Base-by-base conservation (phyloP, 2,797 vertebrate species). In the Syngnathus acus region DNA sequence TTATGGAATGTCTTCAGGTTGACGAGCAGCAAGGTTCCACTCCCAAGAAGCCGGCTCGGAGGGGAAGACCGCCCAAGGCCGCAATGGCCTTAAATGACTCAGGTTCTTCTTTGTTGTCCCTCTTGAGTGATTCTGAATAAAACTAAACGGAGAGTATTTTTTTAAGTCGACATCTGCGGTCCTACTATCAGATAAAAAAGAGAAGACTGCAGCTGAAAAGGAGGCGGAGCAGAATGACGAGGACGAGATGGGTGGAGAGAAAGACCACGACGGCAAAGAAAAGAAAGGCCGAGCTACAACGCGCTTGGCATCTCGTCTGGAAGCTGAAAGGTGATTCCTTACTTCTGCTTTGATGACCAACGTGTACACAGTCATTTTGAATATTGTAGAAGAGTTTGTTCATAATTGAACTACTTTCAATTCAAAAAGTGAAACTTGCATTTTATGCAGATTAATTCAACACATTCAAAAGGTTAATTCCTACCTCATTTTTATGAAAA, bases 281-380 rank as follows among this genome's bases (percentile, higher is more conserved):
- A 75, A 72, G 0, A 76, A 83, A 68, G 87, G 83, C 0, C 88
- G 94, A 78, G 93, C 95, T 37, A 97, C 94, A 40, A 98, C 95
- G 0, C 90, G 96, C 6, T 90, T 90, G 19, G 91, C 92, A 1
- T 87, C 94, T 65, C 93, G 95, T 38, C 87, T 95, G 66, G 97
- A 97, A 83, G 94, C 95, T 45, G 93, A 97, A 77, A 95, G 92
- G 96, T 97, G 92, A 55, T 7, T 26, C 0, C 9, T 42, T 26
- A 14, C n/a, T 21, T 13, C 39, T 6, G 7, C 19, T 51, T n/a
- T 51, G n/a, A 21, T 8, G 48, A 50, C 19, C 17, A 11, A 3
- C 43, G 14, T 16, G 45, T 47, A 47, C 45, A 14, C 45, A 17
- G 6, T 47, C 14, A 5, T 14, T 47, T 47, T 14, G 14, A 47